Base-by-base conservation (phyloP, 2,888 invertebrate species). In the Cryptosula pallasiana region DNA sequence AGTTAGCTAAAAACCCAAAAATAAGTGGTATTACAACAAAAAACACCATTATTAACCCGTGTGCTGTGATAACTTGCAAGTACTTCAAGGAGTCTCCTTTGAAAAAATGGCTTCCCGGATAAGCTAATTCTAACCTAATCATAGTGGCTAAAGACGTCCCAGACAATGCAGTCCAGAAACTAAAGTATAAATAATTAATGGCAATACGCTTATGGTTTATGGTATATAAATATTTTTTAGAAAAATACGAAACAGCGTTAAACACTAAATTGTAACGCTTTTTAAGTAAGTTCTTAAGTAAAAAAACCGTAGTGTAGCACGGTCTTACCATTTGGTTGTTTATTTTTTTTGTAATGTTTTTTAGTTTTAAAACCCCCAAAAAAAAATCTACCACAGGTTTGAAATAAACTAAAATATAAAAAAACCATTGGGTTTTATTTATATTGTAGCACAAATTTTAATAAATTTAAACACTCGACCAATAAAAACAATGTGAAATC, bases 21-120 rank as follows among this genome's bases (percentile, higher is more conserved):
- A 55, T 23, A 55, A 55, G 16, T 23, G 55, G 55, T 23, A 55
- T 25, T 55, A 55, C 55, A 16, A 55, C 55, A 23, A 55, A 55
- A 55, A 55, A 55, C 5, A 55, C 25, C 55, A 55, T 55, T 23
- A 55, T 55, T 16, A 55, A 16, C 5, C 23, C 55, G 25, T 55
- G 55, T 5, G 55, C 55, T 55, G 55, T 55, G 5, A 55, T 55
- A 23, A 55, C 55, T n/a, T 55, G 55, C 25, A 55, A 55, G 23
- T 55, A 55, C 25, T 55, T 55, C 25, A 55, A 55, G 3, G 55
- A 55, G 25, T 55, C 55, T 55, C 55, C 55, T 23, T 55, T 55
- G 25, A 55, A 55, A 23, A 55, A 55, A 55, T 20, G 55, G 55
- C 55, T 55, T 16, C 55, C 55, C 16, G 55, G 55, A 25, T 55